phyloP scores from a whole-genome alignment of 2,797 vertebrate species.

The Acrossocheilus fasciatus region DNA sequence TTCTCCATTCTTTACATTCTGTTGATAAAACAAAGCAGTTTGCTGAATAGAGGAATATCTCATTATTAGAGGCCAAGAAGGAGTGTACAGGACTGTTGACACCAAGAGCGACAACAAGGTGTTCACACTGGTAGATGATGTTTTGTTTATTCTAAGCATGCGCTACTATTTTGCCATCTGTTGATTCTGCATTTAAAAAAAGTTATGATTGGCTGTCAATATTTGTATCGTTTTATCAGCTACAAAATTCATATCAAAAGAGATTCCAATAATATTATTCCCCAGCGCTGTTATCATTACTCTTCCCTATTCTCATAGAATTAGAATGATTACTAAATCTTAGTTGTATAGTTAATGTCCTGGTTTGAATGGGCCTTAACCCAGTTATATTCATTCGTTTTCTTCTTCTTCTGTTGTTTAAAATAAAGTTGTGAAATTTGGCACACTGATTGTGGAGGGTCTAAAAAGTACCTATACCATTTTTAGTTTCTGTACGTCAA shows the following conservation, averaged over 20 bases:
- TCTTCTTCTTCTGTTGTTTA: neutral
- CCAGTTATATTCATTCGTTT: neutral
- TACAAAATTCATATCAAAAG: neutral
- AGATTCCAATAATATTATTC: neutral
- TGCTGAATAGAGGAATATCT: neutral
- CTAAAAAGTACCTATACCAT: neutral
- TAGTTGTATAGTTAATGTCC: neutral
- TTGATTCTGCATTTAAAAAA: neutral
- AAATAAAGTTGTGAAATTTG: neutral
- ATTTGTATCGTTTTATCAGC: neutral
- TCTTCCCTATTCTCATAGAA: neutral
- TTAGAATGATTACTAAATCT: neutral
- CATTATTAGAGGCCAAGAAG: neutral
- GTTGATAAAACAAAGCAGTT: slow-evolving; percentile 33
- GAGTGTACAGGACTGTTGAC: neutral
- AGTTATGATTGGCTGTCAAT: neutral
- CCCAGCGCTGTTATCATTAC: neutral
- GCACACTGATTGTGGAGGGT: neutral
- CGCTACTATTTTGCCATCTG: neutral
- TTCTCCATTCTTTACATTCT: slow-evolving; percentile 67
- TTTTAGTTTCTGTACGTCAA: neutral
- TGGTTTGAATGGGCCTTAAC: neutral
- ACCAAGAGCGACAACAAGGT: neutral
- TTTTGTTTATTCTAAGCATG: neutral
- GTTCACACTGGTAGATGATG: neutral